A percentile compares a stretch with the other conserved stretches of the same genome.
Evolutionary conservation across 2,888 invertebrate genomes (phyloP).

Genomic region (Lepidocyrtinus sp.): DNA sequence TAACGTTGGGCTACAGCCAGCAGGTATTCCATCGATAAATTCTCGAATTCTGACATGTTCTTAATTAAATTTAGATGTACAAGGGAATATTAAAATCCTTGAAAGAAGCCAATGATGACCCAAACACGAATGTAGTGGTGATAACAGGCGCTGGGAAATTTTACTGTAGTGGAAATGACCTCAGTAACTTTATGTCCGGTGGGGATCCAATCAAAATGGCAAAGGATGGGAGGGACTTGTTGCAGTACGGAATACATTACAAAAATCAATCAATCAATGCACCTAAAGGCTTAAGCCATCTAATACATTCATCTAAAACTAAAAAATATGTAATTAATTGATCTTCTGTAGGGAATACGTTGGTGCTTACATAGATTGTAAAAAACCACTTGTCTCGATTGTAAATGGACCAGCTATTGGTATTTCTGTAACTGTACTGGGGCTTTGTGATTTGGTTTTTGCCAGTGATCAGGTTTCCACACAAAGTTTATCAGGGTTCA

Average conservation of each 20-base stretch:
- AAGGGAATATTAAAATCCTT: slow-evolving; percentile 78
- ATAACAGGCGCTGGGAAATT: slow-evolving; percentile 87
- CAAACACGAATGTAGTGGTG: slow-evolving; percentile 80
- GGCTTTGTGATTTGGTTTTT: slow-evolving; percentile 90
- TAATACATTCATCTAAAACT: too few species aligned
- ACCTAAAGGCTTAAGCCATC: too few species aligned
- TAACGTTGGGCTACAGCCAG: not conserved
- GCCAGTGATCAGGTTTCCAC: slow-evolving; percentile 83
- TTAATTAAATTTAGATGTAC: slow-evolving; percentile 77
- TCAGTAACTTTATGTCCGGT: slow-evolving; percentile 74
- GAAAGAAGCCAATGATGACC: slow-evolving; percentile 80
- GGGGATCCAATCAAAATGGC: slow-evolving; percentile 70
- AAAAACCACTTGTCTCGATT: slow-evolving; percentile 88
- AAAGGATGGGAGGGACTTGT: slow-evolving; percentile 64
- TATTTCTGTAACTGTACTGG: slow-evolving; percentile 87
- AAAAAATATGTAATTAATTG: not conserved
- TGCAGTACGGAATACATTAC: too few species aligned
- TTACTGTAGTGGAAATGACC: slow-evolving; percentile 90
- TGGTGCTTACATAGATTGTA: slow-evolving; percentile 85
- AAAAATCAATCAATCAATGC: too few species aligned
- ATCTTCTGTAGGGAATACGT: slow-evolving; percentile 78
- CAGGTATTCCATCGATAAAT: not conserved
- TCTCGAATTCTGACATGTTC: not conserved
- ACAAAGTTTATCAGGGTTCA: not conserved
- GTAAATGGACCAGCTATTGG: slow-evolving; percentile 97